phyloP scores from a whole-genome alignment of 1,140 invertebrate genomes.

The Thrips palmi region DNA sequence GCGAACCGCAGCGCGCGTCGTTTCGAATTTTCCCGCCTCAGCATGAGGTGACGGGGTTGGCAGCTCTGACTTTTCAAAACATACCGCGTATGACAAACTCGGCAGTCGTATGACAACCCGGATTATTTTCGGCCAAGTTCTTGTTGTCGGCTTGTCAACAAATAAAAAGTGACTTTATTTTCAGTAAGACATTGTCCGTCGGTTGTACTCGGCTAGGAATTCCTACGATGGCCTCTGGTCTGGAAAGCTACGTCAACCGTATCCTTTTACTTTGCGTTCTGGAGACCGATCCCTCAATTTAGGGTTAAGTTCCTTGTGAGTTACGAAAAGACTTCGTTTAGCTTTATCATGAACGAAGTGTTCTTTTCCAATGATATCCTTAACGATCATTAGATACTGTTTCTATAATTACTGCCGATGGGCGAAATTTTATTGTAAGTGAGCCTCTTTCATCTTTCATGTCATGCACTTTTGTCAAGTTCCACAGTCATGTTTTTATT shows the following conservation, averaged over 20 bases:
- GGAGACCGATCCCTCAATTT: background rate
- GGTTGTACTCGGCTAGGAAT: too few relatives aligned
- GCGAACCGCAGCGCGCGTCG: too few relatives aligned
- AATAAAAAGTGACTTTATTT: too few relatives aligned
- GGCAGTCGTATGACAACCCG: too few relatives aligned
- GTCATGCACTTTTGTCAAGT: conserved; percentile 6
- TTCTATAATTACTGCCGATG: conserved; percentile 86
- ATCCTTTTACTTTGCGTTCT: conserved; percentile 32
- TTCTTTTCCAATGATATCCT: conserved; percentile 21
- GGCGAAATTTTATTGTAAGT: conserved; percentile 85
- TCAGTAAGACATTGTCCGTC: too few relatives aligned
- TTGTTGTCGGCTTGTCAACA: too few relatives aligned
- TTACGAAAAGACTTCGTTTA: background rate
- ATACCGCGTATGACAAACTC: too few relatives aligned
- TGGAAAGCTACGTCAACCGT: conserved; percentile 75
- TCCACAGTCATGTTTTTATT: conserved; percentile 10
- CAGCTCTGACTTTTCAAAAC: too few relatives aligned
- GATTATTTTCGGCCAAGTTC: too few relatives aligned
- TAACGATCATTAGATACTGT: conserved; percentile 51
- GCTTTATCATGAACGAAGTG: conserved; percentile 2
- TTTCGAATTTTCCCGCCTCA: too few relatives aligned
- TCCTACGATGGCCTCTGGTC: conserved; percentile 69
- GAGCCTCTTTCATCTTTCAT: conserved; percentile 13
- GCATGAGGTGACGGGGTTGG: too few relatives aligned
- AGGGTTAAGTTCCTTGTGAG: background rate